Percentiles rank a stretch among this genome's conserved stretches.
Conservation (phyloP, 2,797 vertebrate species). For the Zenarchopterus dispar region DNA sequence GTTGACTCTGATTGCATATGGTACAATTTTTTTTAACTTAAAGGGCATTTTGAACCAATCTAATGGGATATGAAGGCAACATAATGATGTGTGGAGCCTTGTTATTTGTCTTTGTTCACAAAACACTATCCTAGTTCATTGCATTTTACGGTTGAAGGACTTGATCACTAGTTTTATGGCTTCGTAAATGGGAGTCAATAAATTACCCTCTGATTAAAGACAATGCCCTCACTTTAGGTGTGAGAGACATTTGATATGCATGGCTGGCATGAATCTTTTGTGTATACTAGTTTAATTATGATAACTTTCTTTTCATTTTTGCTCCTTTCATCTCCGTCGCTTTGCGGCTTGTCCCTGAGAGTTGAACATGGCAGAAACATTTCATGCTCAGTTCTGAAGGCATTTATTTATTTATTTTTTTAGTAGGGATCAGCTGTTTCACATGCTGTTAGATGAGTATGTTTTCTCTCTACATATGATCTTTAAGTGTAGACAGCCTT, state of each 20-base stretch:
- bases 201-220: slow-evolving; percentile 82
- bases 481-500: not conserved
- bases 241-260: slow-evolving; percentile 70
- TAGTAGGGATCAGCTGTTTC: not conserved
- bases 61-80: slow-evolving; percentile 75
- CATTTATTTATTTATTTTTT: slow-evolving; percentile 1
- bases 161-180: slow-evolving; percentile 82
- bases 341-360: slow-evolving; percentile 40
- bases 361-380: slow-evolving; percentile 25
- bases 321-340: slow-evolving; percentile 42
- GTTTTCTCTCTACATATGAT: slow-evolving; percentile 8
- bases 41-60: slow-evolving; percentile 66
- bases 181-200: slow-evolving; percentile 80
- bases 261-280: slow-evolving; percentile 70
- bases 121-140: slow-evolving; percentile 81
- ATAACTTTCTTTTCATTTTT: slow-evolving; percentile 65
- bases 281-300: slow-evolving; percentile 67
- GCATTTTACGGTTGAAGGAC: slow-evolving; percentile 78
- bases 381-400: slow-evolving; percentile 18
- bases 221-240: slow-evolving; percentile 77
- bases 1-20: slow-evolving; percentile 47
- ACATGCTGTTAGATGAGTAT: slow-evolving; percentile 35
- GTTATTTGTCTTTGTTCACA: slow-evolving; percentile 82
- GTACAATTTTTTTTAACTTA: slow-evolving; percentile 50
- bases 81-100: slow-evolving; percentile 78